These are phyloP conservation scores for Procambarus virginalis DNA, from an alignment of 1,140 invertebrate species.

Conservation along the genomic window DNA sequence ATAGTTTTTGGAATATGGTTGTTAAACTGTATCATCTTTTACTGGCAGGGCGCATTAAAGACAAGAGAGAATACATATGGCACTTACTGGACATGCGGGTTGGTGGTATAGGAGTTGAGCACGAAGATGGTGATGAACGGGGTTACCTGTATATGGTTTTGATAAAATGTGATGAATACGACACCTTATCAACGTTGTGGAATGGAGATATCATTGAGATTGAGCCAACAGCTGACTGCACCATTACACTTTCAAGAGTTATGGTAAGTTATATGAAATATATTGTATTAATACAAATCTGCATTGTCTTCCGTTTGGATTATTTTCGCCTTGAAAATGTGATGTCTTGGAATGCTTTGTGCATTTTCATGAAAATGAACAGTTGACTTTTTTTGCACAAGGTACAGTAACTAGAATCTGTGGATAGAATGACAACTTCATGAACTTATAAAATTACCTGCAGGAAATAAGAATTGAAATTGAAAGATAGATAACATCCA, in stretches of 20 bases:
- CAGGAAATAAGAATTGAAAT: no score
- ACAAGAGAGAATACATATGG: conserved; percentile 70
- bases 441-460: no score
- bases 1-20: neutral
- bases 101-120: conserved; percentile 55
- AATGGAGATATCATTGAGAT: conserved; percentile 73
- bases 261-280: conserved; percentile 2
- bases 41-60: conserved; percentile 66
- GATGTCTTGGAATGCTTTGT: no score
- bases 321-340: no score
- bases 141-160: conserved; percentile 74
- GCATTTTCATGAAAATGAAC: no score
- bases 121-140: conserved; percentile 35
- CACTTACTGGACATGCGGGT: conserved; percentile 71
- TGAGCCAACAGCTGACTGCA: conserved; percentile 76
- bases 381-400: no score
- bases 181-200: conserved; percentile 36
- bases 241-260: conserved; percentile 73
- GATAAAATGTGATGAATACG: conserved; percentile 71
- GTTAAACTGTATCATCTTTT: neutral
- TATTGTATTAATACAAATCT: no score
- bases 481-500: no score
- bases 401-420: no score
- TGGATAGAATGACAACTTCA: no score
- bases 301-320: no score